Evolutionary conservation across 2,113 vertebrate species (phyloP).

Genomic region (Australoheros scitulus): DNA sequence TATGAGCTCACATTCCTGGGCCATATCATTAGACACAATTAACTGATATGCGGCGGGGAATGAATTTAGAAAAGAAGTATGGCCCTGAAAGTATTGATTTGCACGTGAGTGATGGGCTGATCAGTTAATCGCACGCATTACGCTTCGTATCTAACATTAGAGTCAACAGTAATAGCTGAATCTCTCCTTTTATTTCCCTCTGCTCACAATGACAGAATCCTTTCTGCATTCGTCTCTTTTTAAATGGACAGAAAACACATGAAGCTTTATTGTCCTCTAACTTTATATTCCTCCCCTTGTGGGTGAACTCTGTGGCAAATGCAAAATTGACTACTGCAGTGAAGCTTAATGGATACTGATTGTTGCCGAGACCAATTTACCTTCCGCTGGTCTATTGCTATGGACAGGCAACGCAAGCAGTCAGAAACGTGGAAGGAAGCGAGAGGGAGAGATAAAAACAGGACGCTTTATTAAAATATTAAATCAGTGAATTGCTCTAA

Average conservation of each 20-base stretch:
- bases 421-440: neutral
- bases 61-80: neutral
- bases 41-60: neutral
- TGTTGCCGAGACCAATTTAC: conserved; percentile 54
- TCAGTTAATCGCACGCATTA: neutral
- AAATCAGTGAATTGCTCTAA: conserved; percentile 26
- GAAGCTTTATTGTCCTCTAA: conserved; percentile 5
- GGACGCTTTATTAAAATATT: conserved; percentile 54
- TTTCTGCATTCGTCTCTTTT: conserved; percentile 14
- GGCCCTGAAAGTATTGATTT: neutral
- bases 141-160: neutral
- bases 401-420: conserved; percentile 13
- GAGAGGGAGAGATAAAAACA: neutral
- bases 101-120: neutral
- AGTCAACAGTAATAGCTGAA: neutral
- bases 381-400: neutral
- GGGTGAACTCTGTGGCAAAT: conserved; percentile 22
- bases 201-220: neutral
- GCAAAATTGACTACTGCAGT: neutral
- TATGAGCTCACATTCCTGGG: neutral
- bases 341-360: conserved; percentile 49
- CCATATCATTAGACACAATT: neutral
- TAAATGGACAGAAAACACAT: neutral
- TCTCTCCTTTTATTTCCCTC: neutral
- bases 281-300: conserved; percentile 6